These are phyloP conservation scores for Gracilinanus agilis DNA, from an alignment of 2,113 vertebrate genomes.

Conservation along the genomic window DNA sequence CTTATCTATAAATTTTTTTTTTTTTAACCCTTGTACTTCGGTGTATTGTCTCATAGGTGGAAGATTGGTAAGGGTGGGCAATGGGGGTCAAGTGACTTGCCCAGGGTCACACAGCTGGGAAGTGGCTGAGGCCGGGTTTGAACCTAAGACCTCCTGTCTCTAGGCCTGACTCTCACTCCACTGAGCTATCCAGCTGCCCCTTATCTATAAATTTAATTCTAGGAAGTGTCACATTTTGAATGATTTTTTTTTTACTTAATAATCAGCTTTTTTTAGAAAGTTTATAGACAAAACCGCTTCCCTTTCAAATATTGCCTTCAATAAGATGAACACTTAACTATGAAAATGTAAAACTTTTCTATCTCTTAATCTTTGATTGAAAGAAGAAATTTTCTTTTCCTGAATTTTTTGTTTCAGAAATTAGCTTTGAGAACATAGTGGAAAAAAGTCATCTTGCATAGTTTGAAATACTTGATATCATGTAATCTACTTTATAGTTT, in stretches of 20 bases:
- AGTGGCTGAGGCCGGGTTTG: no score
- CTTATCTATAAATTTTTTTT: conserved; percentile 1
- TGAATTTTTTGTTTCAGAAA: conserved; percentile 4
- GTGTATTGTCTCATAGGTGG: no score
- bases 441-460: conserved; percentile 30
- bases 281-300: not conserved
- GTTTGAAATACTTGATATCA: conserved; percentile 47
- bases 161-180: no score
- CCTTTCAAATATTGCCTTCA: not conserved
- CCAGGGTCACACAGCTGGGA: no score
- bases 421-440: not conserved
- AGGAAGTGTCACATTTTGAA: conserved; percentile 40
- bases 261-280: not conserved
- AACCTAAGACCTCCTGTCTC: no score
- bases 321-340: not conserved
- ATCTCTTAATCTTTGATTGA: conserved; percentile 6
- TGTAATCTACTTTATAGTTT: conserved; percentile 19
- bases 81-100: no score
- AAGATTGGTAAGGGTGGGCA: no score
- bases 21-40: no score
- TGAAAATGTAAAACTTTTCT: not conserved
- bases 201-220: no score
- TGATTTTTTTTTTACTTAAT: conserved; percentile 41
- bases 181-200: no score
- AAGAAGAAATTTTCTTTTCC: conserved; percentile 37